phyloP scores from a whole-genome alignment of 2,888 invertebrate genomes.

The Geophilus truncorum region DNA sequence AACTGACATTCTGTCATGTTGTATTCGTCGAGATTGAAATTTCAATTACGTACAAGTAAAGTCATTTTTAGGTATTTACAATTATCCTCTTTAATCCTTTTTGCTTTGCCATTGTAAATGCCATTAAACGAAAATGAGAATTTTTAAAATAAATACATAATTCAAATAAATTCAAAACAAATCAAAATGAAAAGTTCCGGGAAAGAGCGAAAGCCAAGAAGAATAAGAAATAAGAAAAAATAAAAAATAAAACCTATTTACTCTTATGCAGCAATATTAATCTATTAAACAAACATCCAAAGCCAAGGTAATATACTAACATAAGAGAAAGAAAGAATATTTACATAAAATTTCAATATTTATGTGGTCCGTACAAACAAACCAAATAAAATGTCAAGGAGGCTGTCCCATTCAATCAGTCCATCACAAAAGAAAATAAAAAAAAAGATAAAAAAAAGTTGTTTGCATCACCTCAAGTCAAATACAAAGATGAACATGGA shows the following conservation, averaged over 20 bases:
- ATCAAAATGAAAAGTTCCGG: too few relatives aligned
- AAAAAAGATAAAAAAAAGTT: not conserved
- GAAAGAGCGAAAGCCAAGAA: not conserved
- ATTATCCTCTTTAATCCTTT: not conserved
- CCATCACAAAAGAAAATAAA: not conserved
- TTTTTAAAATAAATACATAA: not conserved
- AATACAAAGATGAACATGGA: not conserved
- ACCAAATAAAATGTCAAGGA: not conserved
- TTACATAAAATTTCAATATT: not conserved
- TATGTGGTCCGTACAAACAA: not conserved
- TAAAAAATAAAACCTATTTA: not conserved
- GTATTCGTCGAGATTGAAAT: too few relatives aligned
- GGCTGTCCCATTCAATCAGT: not conserved
- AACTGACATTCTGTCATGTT: too few relatives aligned
- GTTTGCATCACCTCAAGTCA: not conserved
- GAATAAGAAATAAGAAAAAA: too few relatives aligned
- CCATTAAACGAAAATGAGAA: not conserved
- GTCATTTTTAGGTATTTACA: too few relatives aligned
- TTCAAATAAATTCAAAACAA: not conserved
- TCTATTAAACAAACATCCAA: not conserved
- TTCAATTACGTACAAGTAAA: too few relatives aligned
- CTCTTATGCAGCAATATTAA: not conserved
- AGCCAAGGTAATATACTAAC: not conserved
- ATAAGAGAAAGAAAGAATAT: not conserved
- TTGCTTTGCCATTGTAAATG: not conserved